Conservation (phyloP, 1,140 invertebrate species). For the Physella acuta region DNA sequence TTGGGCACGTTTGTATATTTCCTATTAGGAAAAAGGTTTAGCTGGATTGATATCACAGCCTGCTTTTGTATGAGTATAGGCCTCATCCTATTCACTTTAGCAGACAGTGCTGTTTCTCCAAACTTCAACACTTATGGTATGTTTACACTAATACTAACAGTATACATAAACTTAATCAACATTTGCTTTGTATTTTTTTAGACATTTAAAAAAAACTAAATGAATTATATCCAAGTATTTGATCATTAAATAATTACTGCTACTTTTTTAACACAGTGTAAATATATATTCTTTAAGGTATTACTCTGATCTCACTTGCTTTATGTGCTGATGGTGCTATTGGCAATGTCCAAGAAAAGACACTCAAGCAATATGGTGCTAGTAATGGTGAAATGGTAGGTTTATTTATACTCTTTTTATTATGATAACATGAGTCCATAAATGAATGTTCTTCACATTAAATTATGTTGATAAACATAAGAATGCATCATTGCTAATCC, state of each 20-base stretch:
- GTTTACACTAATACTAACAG: too few relatives aligned
- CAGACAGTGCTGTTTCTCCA: conserved; percentile 86
- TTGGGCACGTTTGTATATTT: too few relatives aligned
- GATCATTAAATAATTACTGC: too few relatives aligned
- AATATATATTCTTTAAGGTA: conserved; percentile 62
- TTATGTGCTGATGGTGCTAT: conserved; percentile 90
- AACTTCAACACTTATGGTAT: conserved; percentile 74
- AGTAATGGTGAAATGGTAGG: conserved; percentile 83
- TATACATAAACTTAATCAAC: too few relatives aligned
- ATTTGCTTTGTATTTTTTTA: conserved; percentile 4
- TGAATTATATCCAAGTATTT: too few relatives aligned
- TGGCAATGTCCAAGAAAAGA: conserved; percentile 94
- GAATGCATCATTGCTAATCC: too few relatives aligned
- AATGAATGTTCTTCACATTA: background rate
- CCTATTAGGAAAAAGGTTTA: conserved; percentile 75
- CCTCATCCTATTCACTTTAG: conserved; percentile 86
- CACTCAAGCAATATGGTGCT: conserved; percentile 80
- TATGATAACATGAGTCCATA: background rate
- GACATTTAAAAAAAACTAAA: background rate
- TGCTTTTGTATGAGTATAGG: conserved; percentile 87
- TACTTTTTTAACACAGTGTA: background rate
- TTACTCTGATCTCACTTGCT: conserved; percentile 83
- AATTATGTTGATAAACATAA: too few relatives aligned
- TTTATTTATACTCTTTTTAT: background rate
- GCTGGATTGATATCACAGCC: conserved; percentile 79